Evolutionary conservation across 2,888 invertebrate genomes (phyloP), one percentile per base, ranked within the genome.

Genomic region (Apodemia zela): DNA sequence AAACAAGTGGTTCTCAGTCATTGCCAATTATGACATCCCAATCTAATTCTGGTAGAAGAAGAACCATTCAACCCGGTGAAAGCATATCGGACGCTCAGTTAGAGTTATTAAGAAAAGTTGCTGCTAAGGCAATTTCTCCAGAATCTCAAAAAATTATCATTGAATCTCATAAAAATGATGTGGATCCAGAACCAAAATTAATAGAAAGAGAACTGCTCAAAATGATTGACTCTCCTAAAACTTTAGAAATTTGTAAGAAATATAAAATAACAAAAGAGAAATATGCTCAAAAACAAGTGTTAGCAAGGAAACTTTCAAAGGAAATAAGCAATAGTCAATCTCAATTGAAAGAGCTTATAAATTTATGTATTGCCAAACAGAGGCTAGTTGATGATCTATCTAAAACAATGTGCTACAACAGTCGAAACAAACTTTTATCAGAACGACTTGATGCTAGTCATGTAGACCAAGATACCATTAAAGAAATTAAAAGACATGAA

Each of bases 401-500:
- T 2, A 87, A 80, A 76, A 78, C 85, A 59, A 78, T 86, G 54
- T 83, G 81, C 64, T 76, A 82, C 67, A 83, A 77, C 67, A 78
- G 76, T 66, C 84, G 84, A 65, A 87, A 77, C 64, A 89, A 87
- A 69, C 72, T 75, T 61, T 81, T 79, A 67, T 93, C 94, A 70
- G 94, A 95, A 62, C 95, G 94, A 78, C 90, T 93, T 66, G 93
- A 92, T 72, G 89, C 92, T 66, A 92, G 89, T 71, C 82, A 93
- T 67, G 81, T 92, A 54, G 93, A 93, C 67, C 92, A 92, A 58
- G 93, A 94, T 72, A 92, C 91, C 65, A 81, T 92, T 1, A 93
- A 94, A 75, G 95, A 95, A 76, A 93, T 96, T 10, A 92, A 94
- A 72, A 95, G 96, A 74, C 89, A 96, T 68, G 95, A 96, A 77